These are phyloP conservation scores for Camelus dromedarius DNA, from an alignment of 2,113 vertebrate species.

Conservation along the genomic window DNA sequence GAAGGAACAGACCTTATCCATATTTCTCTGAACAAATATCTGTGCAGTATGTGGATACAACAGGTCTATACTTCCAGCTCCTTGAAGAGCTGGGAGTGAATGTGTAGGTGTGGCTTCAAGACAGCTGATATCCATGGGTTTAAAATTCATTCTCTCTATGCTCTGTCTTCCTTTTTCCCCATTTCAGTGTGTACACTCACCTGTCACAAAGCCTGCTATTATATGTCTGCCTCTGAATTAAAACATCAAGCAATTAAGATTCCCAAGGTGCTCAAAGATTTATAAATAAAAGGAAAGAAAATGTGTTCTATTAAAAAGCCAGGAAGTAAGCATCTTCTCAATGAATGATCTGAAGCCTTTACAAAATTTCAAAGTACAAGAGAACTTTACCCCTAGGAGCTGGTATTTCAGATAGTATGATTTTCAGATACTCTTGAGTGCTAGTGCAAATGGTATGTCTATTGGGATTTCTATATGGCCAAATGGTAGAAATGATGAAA, in stretches of 20 bases:
- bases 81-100: background rate
- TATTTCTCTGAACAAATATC: background rate
- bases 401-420: background rate
- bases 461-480: background rate
- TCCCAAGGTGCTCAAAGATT: slow-evolving; percentile 36
- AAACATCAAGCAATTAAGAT: slow-evolving; percentile 55
- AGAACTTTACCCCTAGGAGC: background rate
- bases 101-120: background rate
- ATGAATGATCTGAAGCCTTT: background rate
- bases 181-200: background rate
- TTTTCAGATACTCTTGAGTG: background rate
- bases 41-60: background rate
- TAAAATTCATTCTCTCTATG: background rate
- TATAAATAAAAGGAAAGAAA: slow-evolving; percentile 50
- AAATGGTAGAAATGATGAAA: slow-evolving; percentile 28
- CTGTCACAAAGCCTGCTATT: slow-evolving; percentile 43
- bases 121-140: background rate
- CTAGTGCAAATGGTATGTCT: background rate
- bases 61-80: background rate
- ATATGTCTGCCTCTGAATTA: slow-evolving; percentile 40
- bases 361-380: background rate
- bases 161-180: slow-evolving; percentile 1
- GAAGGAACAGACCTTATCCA: background rate
- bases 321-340: slow-evolving; percentile 34
- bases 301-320: background rate